Percentiles rank a stretch among this genome's conserved stretches.
Conservation (phyloP, 2,888 invertebrate species). For the Hypomecis punctinalis region DNA sequence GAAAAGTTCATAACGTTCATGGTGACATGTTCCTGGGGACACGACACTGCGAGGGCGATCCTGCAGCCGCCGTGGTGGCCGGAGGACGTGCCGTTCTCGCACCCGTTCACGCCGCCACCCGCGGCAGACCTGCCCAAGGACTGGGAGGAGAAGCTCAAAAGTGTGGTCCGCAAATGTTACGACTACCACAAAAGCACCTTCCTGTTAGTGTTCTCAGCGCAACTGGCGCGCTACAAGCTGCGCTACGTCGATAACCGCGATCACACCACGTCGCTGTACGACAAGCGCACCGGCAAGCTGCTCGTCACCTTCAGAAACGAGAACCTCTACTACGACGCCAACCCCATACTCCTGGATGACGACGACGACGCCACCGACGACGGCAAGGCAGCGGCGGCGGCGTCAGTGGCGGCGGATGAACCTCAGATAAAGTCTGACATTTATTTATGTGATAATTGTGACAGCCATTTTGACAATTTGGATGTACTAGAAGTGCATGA, state of each 20-base stretch:
- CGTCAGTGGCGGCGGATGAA: constrained; percentile 18
- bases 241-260: constrained; percentile 90
- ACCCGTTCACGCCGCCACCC: constrained; percentile 86
- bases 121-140: constrained; percentile 71
- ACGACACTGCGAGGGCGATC: constrained; percentile 84
- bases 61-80: constrained; percentile 90
- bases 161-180: constrained; percentile 88
- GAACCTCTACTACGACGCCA: constrained; percentile 85
- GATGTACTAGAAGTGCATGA: constrained; percentile 73
- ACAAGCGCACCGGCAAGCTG: constrained; percentile 86
- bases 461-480: constrained; percentile 87
- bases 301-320: constrained; percentile 91
- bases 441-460: constrained; percentile 90
- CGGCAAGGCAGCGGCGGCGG: constrained; percentile 8
- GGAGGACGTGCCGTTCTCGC: constrained; percentile 86
- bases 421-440: constrained; percentile 86
- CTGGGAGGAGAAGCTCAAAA: constrained; percentile 87
- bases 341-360: constrained; percentile 30
- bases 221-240: constrained; percentile 87
- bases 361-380: constrained; percentile 33
- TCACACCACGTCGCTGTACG: constrained; percentile 89
- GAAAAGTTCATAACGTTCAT: constrained; percentile 90
- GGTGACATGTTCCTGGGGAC: constrained; percentile 90
- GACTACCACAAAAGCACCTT: constrained; percentile 89
- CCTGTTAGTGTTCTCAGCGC: constrained; percentile 88